Evolutionary conservation across 2,888 invertebrate genomes (phyloP).

Genomic region (Hemistola chrysoprasaria): DNA sequence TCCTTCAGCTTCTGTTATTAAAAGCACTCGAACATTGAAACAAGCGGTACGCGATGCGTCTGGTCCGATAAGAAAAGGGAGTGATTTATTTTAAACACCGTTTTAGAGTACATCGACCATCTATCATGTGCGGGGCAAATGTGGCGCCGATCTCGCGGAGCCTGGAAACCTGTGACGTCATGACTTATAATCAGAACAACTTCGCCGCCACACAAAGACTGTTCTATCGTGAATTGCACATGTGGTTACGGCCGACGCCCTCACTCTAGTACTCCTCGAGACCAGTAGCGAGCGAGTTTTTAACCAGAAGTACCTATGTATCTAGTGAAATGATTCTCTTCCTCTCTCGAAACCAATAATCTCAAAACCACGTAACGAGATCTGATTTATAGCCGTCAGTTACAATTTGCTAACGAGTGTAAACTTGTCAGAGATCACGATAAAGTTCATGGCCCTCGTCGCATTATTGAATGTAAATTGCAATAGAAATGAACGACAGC

Average conservation of each 20-base stretch:
- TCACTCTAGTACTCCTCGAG: background rate
- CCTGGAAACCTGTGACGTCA: slow-evolving; percentile 61
- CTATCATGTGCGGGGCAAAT: slow-evolving; percentile 74
- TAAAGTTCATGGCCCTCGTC: slow-evolving; percentile 62
- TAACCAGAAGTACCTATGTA: slow-evolving; percentile 40
- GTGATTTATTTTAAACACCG: slow-evolving; percentile 64
- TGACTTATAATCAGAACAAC: slow-evolving; percentile 36
- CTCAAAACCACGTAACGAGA: slow-evolving; percentile 39
- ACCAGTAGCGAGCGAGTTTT: slow-evolving; percentile 4
- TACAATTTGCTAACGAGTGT: slow-evolving; percentile 74
- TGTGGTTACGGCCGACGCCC: slow-evolving; percentile 19
- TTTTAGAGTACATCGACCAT: slow-evolving; percentile 50
- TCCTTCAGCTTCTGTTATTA: slow-evolving; percentile 31
- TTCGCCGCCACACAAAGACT: slow-evolving; percentile 38
- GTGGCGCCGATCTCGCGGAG: slow-evolving; percentile 62
- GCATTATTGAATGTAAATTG: slow-evolving; percentile 73
- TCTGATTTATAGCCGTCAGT: slow-evolving; percentile 66
- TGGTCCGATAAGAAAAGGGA: slow-evolving; percentile 52
- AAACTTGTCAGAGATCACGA: slow-evolving; percentile 63
- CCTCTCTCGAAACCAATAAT: slow-evolving; percentile 31
- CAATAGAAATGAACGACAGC: slow-evolving; percentile 39
- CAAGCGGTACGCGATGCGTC: slow-evolving; percentile 35
- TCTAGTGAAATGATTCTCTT: slow-evolving; percentile 34
- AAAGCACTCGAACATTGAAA: slow-evolving; percentile 54
- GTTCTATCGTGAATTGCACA: slow-evolving; percentile 31